These are phyloP conservation scores for Beris morrisii DNA, from an alignment of 2,888 invertebrate species.

Conservation along the genomic window DNA sequence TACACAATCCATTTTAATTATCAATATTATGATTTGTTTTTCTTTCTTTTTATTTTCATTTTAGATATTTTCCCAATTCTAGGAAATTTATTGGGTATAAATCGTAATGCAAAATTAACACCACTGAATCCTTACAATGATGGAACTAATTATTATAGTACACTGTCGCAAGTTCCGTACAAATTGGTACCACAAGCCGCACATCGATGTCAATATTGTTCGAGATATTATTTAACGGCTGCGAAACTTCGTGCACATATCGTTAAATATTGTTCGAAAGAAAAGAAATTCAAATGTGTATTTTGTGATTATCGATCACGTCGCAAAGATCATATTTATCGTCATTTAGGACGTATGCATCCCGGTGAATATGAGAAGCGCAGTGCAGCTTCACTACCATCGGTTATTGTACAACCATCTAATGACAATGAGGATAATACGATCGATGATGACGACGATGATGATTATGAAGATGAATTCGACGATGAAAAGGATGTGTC, in stretches of 20 bases:
- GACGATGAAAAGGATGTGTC: conserved; percentile 37
- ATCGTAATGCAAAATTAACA: conserved; percentile 34
- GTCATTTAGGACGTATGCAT: conserved; percentile 54
- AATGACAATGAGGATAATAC: conserved; percentile 5
- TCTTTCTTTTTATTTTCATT: conserved; percentile 30
- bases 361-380: conserved; percentile 46
- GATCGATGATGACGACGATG: conserved; percentile 41
- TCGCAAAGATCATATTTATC: conserved; percentile 53
- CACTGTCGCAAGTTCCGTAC: background rate
- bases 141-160: conserved; percentile 8
- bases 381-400: conserved; percentile 5
- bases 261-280: conserved; percentile 54
- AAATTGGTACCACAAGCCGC: background rate
- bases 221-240: conserved; percentile 52
- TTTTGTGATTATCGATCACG: conserved; percentile 55
- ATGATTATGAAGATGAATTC: conserved; percentile 40
- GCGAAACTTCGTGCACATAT: conserved; percentile 54
- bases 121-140: conserved; percentile 11
- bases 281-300: conserved; percentile 54
- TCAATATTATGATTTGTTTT: conserved; percentile 3
- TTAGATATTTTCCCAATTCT: conserved; percentile 54
- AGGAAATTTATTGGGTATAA: conserved; percentile 54
- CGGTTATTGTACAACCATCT: conserved; percentile 10
- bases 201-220: conserved; percentile 52
- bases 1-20: background rate